Base-by-base conservation (phyloP, 1,140 invertebrate genomes). In the Dinoponera quadriceps region DNA sequence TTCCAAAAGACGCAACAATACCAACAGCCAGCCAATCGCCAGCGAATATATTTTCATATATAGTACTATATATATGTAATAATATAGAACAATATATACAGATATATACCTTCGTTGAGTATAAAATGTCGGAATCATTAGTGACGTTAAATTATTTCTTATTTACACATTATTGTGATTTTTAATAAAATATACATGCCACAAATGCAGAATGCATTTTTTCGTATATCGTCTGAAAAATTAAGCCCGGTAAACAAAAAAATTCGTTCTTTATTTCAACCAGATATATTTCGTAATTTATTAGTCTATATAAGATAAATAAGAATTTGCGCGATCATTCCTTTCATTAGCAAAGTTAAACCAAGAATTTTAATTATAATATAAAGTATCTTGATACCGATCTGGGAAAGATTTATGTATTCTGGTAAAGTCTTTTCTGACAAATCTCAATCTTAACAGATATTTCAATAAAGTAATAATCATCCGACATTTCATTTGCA, bases 1-100 rank as follows among this genome's bases (percentile, higher is more conserved):
- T 65, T 78, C 63, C 18, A 68, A 78, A 78, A 78, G 22, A 68
- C 54, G 69, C 20, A 38, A 77, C 14, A 63, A 65, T 78, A 44
- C 18, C 75, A 78, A 68, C 20, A 78, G 13, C 63, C 22, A 38
- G 29, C 29, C 13, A 33, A 69, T 68, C n/a, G 33, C 49, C 51
- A 57, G 62, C 62, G 38, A 65, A 54, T 77, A 48, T 38, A 18
- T 55, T 68, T 9, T 20, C 14, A 55, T 13, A 68, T 77, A 38
- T 63, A 16, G 5, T 38, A 63, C 38, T 44, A 44, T 44, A 44
- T 44, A 44, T 44, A 44, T n/a, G 60, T 44, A 55, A 29, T 74
- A 25, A 60, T 49, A 14, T 49, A 75, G 49, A 75, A 29, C 5
- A 54, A 54, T 72, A 22, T 20, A 25, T 13, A 29, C 54, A 66